Evolutionary conservation across 2,113 vertebrate species (phyloP).

Genomic region (Xenus cinereus): DNA sequence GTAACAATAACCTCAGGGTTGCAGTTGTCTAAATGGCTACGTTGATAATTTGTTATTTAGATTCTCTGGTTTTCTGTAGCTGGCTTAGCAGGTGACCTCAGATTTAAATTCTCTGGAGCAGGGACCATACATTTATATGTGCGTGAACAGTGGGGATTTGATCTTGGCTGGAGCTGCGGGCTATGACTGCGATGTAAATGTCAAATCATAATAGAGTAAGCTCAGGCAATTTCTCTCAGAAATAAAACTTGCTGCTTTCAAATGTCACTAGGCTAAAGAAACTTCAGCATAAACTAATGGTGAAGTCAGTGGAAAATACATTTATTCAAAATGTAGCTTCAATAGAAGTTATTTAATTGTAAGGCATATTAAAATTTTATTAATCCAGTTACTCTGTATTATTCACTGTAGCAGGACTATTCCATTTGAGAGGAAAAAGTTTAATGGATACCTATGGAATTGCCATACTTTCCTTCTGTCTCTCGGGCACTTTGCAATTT

Average conservation of each 20-base stretch:
- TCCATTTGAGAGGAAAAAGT: neutral
- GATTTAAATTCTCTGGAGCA: slow-evolving; percentile 37
- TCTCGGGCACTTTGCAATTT: neutral
- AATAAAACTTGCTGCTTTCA: slow-evolving; percentile 55
- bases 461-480: neutral
- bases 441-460: neutral
- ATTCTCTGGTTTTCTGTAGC: slow-evolving; percentile 23
- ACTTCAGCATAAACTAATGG: neutral
- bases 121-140: slow-evolving; percentile 27
- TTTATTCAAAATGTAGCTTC: neutral
- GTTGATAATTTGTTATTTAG: slow-evolving; percentile 4
- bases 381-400: neutral
- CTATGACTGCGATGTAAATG: slow-evolving; percentile 56
- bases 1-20: slow-evolving; percentile 1
- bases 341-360: slow-evolving; percentile 1
- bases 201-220: slow-evolving; percentile 56
- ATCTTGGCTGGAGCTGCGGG: slow-evolving; percentile 51
- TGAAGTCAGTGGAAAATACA: slow-evolving; percentile 2
- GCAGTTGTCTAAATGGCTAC: neutral
- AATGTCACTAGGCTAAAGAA: slow-evolving; percentile 58
- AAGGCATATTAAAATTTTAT: slow-evolving; percentile 9
- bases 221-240: slow-evolving; percentile 47
- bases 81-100: slow-evolving; percentile 42
- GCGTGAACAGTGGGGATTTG: slow-evolving; percentile 25
- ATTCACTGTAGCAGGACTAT: neutral